Base-by-base conservation (phyloP, 1,140 invertebrate species). In the Idris sp. region DNA sequence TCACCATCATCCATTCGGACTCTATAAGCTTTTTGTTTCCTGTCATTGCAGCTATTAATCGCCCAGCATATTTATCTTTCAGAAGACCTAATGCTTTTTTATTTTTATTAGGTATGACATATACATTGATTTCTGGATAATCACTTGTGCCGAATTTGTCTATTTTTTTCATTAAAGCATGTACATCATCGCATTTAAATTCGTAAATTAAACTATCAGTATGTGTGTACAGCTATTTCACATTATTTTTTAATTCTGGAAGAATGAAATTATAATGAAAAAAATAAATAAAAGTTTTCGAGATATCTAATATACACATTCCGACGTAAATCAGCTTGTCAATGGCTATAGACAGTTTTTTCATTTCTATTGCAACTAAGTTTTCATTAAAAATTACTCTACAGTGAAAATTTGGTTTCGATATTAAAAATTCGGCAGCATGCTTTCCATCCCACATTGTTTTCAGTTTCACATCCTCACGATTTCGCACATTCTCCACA, bases 221-320 rank as follows among this genome's bases (percentile, higher is more conserved):
- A 18, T 38, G 18, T 9, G 19, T 43, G 26, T 25, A 43, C n/a
- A 53, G 13, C 6, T 35, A 26, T 26, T 53, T 53, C 1, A 4
- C 19, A 16, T 38, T 53, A 5, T 18, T 4, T 26, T 43, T 43
- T 18, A 33, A 51, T 4, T 30, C 38, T 11, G 35, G 14, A 30
- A 14, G 13, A 22, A 62, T 40, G 9, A 41, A 49, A 15, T 40
- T 11, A 36, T 49, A 41, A 51, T 51, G 44, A 35, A 51, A 51
- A 2, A 0, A n/a, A 25, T 62, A 51, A 1, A 49, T 2, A 19
- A 33, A 9, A 16, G 44, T 49, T 41, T 49, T 49, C 0, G 43
- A 28, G 19, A 61, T 40, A 8, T 49, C 44, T 25, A 49, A 41
- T 0, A 49, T 30, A 14, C 9, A 31, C 25, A 40, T 48, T 5